These are phyloP conservation scores for Ia io DNA, from an alignment of 2,113 vertebrate genomes.

Conservation along the genomic window DNA sequence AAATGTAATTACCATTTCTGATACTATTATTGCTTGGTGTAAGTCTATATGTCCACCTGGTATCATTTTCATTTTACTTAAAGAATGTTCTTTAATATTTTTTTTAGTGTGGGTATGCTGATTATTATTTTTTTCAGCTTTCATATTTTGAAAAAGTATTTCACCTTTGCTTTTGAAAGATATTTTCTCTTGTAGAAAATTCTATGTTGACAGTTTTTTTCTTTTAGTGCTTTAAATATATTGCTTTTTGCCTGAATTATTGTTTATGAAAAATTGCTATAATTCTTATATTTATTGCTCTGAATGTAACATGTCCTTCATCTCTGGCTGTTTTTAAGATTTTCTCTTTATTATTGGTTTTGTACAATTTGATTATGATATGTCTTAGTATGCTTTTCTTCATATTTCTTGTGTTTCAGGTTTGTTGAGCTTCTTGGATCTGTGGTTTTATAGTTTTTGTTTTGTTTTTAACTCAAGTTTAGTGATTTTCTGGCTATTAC, in stretches of 20 bases:
- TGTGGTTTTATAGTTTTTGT: background rate
- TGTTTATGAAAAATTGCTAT: background rate
- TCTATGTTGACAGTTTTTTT: slow-evolving; percentile 7
- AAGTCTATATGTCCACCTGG: background rate
- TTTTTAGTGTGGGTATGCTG: background rate
- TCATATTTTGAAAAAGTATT: background rate
- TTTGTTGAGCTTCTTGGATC: slow-evolving; percentile 15
- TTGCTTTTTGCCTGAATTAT: background rate
- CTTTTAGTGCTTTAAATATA: background rate
- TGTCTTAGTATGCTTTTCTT: slow-evolving; percentile 19
- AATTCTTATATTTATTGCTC: background rate
- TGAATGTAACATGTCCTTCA: background rate
- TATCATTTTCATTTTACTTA: background rate
- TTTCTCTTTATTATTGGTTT: background rate
- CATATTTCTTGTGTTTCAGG: slow-evolving; percentile 8
- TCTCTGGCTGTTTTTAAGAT: slow-evolving; percentile 6
- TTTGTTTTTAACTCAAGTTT: background rate
- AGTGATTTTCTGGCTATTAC: background rate
- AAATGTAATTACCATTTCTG: background rate
- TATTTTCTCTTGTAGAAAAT: slow-evolving; percentile 34
- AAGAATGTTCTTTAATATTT: background rate
- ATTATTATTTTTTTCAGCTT: background rate
- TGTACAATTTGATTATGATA: background rate
- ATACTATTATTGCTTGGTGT: background rate
- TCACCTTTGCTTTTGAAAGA: slow-evolving; percentile 34